These are phyloP conservation scores for Strix aluco DNA, from an alignment of 2,113 vertebrate species.

Conservation along the genomic window DNA sequence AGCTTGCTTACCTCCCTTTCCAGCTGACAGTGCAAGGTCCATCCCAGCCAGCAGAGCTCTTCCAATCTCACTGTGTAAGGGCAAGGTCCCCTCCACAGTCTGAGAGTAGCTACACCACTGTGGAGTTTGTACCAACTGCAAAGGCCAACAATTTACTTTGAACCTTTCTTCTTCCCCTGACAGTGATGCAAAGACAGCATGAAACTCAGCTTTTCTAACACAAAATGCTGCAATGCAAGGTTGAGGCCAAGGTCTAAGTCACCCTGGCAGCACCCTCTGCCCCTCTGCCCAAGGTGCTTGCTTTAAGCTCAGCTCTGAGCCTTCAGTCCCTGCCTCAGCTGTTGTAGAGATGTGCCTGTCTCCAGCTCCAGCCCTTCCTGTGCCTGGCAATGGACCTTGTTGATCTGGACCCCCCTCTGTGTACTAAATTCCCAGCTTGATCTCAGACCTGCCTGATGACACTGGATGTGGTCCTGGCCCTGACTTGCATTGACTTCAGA, in stretches of 20 bases:
- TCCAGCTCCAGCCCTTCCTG: neutral
- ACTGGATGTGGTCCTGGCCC: neutral
- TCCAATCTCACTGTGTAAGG: neutral
- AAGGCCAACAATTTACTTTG: neutral
- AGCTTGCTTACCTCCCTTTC: neutral
- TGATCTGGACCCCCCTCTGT: neutral
- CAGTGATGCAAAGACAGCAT: accelerated
- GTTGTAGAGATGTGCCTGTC: no score
- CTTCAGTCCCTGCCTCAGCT: neutral
- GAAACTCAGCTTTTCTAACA: neutral
- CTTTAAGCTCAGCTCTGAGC: neutral
- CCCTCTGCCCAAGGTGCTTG: neutral
- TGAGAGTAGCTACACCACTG: neutral
- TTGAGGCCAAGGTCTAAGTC: neutral
- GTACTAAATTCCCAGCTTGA: neutral
- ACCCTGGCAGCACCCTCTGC: no score
- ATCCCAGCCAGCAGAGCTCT: neutral
- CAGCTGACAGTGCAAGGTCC: neutral
- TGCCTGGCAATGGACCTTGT: neutral
- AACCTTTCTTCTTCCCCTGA: neutral
- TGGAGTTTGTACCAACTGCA: neutral
- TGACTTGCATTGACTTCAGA: neutral
- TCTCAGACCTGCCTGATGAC: neutral
- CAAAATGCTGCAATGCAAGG: neutral
- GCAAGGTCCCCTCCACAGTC: neutral